Conservation (phyloP, 2,888 invertebrate genomes). For the Oxystoma pomonae region DNA sequence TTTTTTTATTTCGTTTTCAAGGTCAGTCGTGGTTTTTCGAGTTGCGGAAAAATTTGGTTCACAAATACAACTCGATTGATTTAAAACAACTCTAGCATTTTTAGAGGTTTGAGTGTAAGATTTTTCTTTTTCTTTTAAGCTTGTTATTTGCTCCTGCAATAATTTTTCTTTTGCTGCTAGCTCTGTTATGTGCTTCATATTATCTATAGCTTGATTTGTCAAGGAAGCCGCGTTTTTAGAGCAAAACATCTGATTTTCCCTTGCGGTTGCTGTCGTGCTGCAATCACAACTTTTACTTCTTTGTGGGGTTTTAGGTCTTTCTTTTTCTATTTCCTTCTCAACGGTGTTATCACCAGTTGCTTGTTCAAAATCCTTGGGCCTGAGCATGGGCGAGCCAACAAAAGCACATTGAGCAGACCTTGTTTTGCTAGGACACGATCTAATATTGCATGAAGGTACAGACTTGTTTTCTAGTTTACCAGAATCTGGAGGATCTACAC, state of each 20-base stretch:
- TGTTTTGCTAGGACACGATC: constrained; percentile 10
- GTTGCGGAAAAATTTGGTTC: not conserved
- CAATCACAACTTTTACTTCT: not conserved
- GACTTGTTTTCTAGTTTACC: not conserved
- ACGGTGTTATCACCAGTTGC: not conserved
- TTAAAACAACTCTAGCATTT: too few species aligned
- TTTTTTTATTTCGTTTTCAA: constrained; percentile 27
- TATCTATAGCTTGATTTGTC: not conserved
- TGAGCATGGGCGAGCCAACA: constrained; percentile 27
- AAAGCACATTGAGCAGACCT: constrained; percentile 29
- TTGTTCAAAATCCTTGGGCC: not conserved
- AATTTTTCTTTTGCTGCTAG: not conserved
- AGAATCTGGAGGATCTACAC: constrained; percentile 2
- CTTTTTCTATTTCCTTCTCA: not conserved
- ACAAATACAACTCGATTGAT: not conserved
- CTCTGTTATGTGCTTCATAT: not conserved
- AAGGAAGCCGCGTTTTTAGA: not conserved
- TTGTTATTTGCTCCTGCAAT: not conserved
- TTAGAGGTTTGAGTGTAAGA: not conserved
- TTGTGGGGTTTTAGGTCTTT: not conserved
- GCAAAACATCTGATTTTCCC: too few species aligned
- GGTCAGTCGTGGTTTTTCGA: constrained; percentile 1
- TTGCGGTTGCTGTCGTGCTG: too few species aligned
- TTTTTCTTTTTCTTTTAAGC: not conserved
- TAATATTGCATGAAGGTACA: constrained; percentile 5